A percentile compares a stretch with the other conserved stretches of the same genome.
Conservation (phyloP, 2,113 vertebrate genomes). For the Haplotaxodon microlepis region DNA sequence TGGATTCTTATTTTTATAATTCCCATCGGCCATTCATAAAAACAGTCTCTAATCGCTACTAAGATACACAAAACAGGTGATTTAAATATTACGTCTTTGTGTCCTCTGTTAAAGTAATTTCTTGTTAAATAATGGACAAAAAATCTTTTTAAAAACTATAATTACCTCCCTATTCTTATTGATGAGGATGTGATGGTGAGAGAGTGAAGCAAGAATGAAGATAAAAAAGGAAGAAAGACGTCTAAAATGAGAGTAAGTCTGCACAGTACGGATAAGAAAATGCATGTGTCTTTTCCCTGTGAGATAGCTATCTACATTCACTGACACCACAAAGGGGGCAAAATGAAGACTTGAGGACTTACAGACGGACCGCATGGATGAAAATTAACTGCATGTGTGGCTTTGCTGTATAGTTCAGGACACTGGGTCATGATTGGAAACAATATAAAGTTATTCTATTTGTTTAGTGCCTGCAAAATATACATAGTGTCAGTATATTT, state of each 20-base stretch:
- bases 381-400: neutral
- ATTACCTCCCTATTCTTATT: neutral
- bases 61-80: neutral
- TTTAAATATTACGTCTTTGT: neutral
- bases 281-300: neutral
- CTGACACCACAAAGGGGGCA: neutral
- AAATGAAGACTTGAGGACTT: neutral
- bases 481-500: neutral
- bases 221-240: neutral
- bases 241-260: neutral
- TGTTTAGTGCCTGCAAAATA: neutral
- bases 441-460: neutral
- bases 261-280: slow-evolving; percentile 8
- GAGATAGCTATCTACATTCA: slow-evolving; percentile 19
- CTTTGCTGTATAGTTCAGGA: neutral
- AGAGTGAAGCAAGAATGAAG: neutral
- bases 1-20: neutral
- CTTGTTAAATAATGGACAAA: neutral
- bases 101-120: neutral
- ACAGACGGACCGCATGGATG: neutral
- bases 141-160: neutral
- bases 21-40: neutral
- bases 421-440: neutral
- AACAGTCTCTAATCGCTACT: neutral
- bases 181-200: neutral